Evolutionary conservation across 2,113 vertebrate species (phyloP), one percentile per base, ranked within the genome.

Genomic region (Dunckerocampus dactyliophorus): DNA sequence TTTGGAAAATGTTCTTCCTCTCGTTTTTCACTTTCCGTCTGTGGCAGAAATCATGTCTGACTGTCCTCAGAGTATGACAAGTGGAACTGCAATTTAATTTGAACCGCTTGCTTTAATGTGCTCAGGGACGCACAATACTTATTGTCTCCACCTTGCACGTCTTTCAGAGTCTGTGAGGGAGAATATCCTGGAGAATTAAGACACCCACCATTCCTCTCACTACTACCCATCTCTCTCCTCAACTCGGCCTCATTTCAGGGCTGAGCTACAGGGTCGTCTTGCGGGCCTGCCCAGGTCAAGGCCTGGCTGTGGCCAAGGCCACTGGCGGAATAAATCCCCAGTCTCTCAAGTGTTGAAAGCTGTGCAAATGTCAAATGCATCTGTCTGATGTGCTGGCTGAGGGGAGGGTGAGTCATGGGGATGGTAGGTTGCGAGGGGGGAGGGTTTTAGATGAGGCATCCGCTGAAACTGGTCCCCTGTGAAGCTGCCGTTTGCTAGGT

Each of bases 1-100:
- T 78, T 78, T 74, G 75, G 74, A 74, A 45, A 82, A 28, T 52
- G 50, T 52, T 52, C 67, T 82, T 83, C 54, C 66, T 76, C 72
- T 58, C 70, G 63, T 67, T 62, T 65, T 79, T 80, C 75, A 62
- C 65, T 73, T 65, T 75, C 39, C 76, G 75, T 81, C 74, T 50
- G 64, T 81, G 82, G 79, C 79, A 76, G 82, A 80, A 83, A 79
- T 83, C 71, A 75, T 82, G 79, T 75, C 80, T 71, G 74, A 81
- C 73, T 74, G 68, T 87, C 81, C 83, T 80, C 77, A 6, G 65
- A 77, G 74, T 86, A 79, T 87, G 89, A 88, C 86, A 85, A 84
- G 81, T 87, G 85, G 82, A 85, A 87, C 84, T 80, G 87, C 85
- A 83, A 91, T 88, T 43, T 86, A 72, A 89, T 90, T 88, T 86